Conservation (phyloP, 2,797 vertebrate species). For the Amphiprion clarkii region DNA sequence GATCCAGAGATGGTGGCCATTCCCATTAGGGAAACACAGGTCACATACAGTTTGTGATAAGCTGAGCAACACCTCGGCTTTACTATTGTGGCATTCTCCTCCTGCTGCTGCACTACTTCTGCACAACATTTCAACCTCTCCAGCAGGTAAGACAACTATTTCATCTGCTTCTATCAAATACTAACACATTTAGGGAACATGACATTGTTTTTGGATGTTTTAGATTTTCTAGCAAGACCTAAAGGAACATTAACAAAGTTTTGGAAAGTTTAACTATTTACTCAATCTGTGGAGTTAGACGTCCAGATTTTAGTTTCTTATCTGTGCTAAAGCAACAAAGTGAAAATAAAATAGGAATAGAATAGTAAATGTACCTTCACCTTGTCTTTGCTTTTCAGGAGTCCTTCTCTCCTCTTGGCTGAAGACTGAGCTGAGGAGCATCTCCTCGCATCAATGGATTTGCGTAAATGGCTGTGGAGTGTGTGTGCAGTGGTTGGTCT, state of each 20-base stretch:
- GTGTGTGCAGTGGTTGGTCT: constrained; percentile 52
- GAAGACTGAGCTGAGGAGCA: constrained; percentile 56
- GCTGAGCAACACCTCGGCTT: constrained; percentile 45
- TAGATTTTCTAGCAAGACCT: background rate
- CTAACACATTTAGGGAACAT: background rate
- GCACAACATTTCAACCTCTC: constrained; percentile 41
- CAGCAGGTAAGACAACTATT: constrained; percentile 58
- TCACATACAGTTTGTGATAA: constrained; percentile 65
- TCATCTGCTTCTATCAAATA: background rate
- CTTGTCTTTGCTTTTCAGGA: constrained; percentile 27
- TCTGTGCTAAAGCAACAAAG: background rate
- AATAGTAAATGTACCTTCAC: constrained; percentile 30
- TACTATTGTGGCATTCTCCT: constrained; percentile 47
- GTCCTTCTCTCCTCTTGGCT: constrained; percentile 59
- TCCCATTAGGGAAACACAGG: constrained; percentile 58
- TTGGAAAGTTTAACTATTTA: background rate
- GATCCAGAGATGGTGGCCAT: constrained; percentile 62
- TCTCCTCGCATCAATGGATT: constrained; percentile 82
- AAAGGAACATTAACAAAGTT: background rate
- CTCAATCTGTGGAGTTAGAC: background rate
- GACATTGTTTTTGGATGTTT: background rate
- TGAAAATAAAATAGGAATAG: background rate
- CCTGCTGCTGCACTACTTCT: constrained; percentile 35
- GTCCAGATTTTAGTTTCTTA: background rate
- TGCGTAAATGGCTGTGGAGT: constrained; percentile 76